Percentiles rank a stretch among this genome's conserved stretches.
Evolutionary conservation across 2,797 vertebrate genomes (phyloP).

Genomic region (Dermochelys coriacea): DNA sequence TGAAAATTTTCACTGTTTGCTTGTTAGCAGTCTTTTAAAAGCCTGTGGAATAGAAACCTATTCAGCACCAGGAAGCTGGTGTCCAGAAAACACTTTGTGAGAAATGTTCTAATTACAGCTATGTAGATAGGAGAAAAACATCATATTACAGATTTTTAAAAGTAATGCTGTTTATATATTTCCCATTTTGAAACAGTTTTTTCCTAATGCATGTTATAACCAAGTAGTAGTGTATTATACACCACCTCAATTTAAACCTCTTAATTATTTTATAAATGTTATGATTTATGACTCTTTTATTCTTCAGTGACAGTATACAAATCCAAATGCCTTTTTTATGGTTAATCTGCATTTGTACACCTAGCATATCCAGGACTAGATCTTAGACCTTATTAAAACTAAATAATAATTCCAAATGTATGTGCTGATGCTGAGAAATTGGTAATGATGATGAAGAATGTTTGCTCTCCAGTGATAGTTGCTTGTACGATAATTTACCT

Average conservation of each 20-base stretch:
- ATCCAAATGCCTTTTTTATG: neutral
- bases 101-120: neutral
- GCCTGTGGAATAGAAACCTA: neutral
- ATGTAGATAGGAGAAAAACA: neutral
- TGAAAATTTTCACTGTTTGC: neutral
- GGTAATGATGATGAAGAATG: conserved; percentile 34
- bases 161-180: neutral
- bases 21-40: neutral
- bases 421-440: conserved; percentile 49
- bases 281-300: neutral
- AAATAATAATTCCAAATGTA: conserved; percentile 38
- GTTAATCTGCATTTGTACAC: neutral
- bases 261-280: neutral
- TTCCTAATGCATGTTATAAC: neutral
- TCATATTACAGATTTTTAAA: accelerated
- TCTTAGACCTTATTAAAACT: neutral
- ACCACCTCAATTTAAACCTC: neutral
- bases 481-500: conserved; percentile 58
- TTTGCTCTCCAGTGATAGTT: conserved; percentile 38
- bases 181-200: neutral
- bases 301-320: neutral
- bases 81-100: neutral
- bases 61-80: neutral
- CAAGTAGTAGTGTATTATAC: neutral
- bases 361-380: neutral